phyloP scores from a whole-genome alignment of 2,797 vertebrate species.

The Microctenopoma steveboyesi region DNA sequence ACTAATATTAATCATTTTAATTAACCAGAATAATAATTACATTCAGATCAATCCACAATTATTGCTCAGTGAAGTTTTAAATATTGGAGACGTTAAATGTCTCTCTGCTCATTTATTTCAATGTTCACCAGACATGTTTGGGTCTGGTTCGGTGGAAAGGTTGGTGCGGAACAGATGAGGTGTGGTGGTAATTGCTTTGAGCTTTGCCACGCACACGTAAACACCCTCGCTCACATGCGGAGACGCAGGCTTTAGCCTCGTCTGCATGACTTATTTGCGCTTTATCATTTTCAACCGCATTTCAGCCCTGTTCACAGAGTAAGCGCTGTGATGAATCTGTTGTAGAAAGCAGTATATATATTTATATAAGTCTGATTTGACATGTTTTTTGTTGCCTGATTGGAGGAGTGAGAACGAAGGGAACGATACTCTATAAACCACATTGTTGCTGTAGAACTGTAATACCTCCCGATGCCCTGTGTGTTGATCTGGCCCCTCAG shows the following conservation, averaged over 20 bases:
- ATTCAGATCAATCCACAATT: conserved; percentile 74
- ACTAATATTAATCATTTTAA: conserved; percentile 83
- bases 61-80: conserved; percentile 78
- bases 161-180: conserved; percentile 62
- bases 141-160: conserved; percentile 56
- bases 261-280: conserved; percentile 44
- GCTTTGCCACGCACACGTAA: conserved; percentile 17
- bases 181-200: conserved; percentile 63
- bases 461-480: conserved; percentile 48
- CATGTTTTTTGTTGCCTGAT: conserved; percentile 39
- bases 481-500: conserved; percentile 37
- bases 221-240: neutral
- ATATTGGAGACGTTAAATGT: conserved; percentile 61
- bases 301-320: conserved; percentile 47
- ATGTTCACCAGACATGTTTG: conserved; percentile 49
- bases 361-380: conserved; percentile 55
- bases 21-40: conserved; percentile 83
- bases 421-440: conserved; percentile 50
- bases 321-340: conserved; percentile 42
- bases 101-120: conserved; percentile 61
- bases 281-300: conserved; percentile 39
- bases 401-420: conserved; percentile 21
- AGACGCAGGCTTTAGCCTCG: conserved; percentile 5
- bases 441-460: conserved; percentile 49
- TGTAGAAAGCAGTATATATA: conserved; percentile 49